Evolutionary conservation across 2,888 invertebrate genomes (phyloP).

Genomic region (Cosmia trapezina): DNA sequence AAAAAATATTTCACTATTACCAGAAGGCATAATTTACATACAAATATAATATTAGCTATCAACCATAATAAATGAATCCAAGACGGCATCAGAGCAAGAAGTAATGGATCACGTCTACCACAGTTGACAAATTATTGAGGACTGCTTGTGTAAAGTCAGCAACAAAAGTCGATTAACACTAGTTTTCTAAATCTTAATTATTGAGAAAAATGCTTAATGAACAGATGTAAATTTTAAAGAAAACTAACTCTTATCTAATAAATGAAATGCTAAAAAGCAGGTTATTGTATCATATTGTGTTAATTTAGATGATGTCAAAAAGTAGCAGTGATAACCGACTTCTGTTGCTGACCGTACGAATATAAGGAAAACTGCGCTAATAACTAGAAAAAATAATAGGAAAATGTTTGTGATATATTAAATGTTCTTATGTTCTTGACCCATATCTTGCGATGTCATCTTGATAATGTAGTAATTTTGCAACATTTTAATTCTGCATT

Average conservation of each 20-base stretch:
- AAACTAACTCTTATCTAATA: too few species aligned
- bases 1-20: not conserved
- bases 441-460: slow-evolving; percentile 14
- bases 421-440: slow-evolving; percentile 14
- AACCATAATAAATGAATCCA: slow-evolving; percentile 52
- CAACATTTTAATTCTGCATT: not conserved
- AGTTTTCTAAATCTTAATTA: too few species aligned
- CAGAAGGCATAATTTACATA: slow-evolving; percentile 3
- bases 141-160: slow-evolving; percentile 36
- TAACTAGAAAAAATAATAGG: slow-evolving; percentile 40
- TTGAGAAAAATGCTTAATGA: too few species aligned
- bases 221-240: too few species aligned
- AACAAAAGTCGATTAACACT: too few species aligned
- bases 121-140: slow-evolving; percentile 60
- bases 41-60: slow-evolving; percentile 25
- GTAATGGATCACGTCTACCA: slow-evolving; percentile 54
- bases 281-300: too few species aligned
- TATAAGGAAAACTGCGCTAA: slow-evolving; percentile 41
- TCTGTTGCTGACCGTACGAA: too few species aligned
- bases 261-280: too few species aligned
- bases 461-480: slow-evolving; percentile 15
- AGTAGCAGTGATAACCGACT: too few species aligned
- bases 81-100: slow-evolving; percentile 41
- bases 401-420: slow-evolving; percentile 30
- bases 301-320: too few species aligned